Conservation (phyloP, 1,140 invertebrate species). For the Drosophila nigromelanica region DNA sequence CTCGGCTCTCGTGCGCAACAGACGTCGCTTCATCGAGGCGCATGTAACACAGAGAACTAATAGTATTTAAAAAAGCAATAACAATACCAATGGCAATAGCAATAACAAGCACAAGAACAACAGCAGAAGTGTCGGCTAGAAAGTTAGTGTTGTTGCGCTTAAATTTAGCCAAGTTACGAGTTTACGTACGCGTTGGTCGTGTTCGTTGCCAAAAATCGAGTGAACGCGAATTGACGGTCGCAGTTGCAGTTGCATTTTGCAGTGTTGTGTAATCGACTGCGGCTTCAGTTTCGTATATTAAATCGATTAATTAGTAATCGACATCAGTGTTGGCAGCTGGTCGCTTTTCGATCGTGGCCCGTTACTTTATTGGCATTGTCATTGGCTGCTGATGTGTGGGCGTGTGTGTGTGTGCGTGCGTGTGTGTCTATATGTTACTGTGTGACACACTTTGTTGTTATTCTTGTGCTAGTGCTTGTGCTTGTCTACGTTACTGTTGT, state of each 20-base stretch:
- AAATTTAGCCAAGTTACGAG: constrained; percentile 34
- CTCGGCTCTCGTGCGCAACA: constrained; percentile 73
- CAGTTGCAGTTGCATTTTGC: constrained; percentile 22
- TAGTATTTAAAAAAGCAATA: constrained; percentile 4
- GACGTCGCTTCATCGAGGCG: constrained; percentile 48
- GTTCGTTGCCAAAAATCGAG: constrained; percentile 5
- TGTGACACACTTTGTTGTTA: constrained; percentile 39
- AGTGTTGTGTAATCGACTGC: constrained; percentile 58
- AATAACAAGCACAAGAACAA: constrained; percentile 24
- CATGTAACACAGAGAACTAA: constrained; percentile 16
- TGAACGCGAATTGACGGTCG: constrained; percentile 27
- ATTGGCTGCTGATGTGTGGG: not conserved
- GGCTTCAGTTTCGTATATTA: not conserved
- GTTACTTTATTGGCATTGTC: constrained; percentile 5
- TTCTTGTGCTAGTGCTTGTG: constrained; percentile 44
- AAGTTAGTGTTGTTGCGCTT: constrained; percentile 35
- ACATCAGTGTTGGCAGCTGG: constrained; percentile 1
- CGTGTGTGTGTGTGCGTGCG: constrained; percentile 11
- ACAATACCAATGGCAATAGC: constrained; percentile 21
- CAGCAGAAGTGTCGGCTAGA: constrained; percentile 31
- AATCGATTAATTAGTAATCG: constrained; percentile 40
- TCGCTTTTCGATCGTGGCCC: constrained; percentile 11
- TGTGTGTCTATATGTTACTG: constrained; percentile 1
- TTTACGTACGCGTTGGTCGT: not conserved
- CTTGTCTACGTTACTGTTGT: constrained; percentile 37